These are phyloP conservation scores for Microctonus aethiopoides DNA, from an alignment of 2,888 invertebrate species.

Conservation along the genomic window DNA sequence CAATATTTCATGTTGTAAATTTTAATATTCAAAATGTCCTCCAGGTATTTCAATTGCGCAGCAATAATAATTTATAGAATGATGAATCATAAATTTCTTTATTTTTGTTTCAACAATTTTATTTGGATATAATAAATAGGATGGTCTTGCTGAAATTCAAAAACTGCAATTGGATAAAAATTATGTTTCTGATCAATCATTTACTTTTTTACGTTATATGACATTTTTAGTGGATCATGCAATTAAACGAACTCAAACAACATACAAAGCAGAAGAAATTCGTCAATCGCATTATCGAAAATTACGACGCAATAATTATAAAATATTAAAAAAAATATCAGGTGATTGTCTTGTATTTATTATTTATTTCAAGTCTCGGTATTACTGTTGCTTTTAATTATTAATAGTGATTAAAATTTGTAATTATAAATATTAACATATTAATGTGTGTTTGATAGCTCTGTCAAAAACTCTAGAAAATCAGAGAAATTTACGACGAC, in stretches of 20 bases:
- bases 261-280: constrained; percentile 24
- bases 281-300: constrained; percentile 26
- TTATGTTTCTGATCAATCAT: constrained; percentile 1
- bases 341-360: constrained; percentile 16
- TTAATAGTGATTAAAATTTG: too few relatives aligned
- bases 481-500: constrained; percentile 31
- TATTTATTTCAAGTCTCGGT: too few relatives aligned
- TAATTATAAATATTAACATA: too few relatives aligned
- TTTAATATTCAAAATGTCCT: neutral
- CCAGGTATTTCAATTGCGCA: neutral
- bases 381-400: too few relatives aligned
- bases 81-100: neutral
- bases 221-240: constrained; percentile 38
- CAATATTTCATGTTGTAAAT: neutral
- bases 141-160: neutral
- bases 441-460: neutral
- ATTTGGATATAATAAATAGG: neutral
- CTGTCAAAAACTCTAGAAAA: constrained; percentile 20
- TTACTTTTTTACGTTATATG: constrained; percentile 36
- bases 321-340: constrained; percentile 36
- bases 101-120: neutral
- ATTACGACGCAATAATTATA: constrained; percentile 38
- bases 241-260: constrained; percentile 28
- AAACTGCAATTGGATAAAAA: neutral
- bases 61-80: neutral